Evolutionary conservation across 2,888 invertebrate species (phyloP).

Genomic region (Caenorhabditis sulstoni): DNA sequence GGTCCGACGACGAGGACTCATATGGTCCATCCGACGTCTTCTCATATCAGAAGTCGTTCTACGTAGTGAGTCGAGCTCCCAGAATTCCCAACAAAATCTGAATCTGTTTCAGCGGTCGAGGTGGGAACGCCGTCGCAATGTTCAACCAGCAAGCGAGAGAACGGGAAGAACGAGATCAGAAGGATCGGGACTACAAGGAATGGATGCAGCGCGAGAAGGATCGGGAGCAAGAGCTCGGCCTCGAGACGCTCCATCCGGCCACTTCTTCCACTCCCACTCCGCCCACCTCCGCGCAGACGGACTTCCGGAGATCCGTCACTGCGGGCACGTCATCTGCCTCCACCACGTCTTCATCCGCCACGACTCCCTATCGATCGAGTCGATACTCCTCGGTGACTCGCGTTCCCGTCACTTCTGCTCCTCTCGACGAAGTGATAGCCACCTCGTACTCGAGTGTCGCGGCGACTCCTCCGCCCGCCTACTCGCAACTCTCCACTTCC

Average conservation of each 20-base stretch:
- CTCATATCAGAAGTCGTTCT: constrained; percentile 57
- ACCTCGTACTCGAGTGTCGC: constrained; percentile 42
- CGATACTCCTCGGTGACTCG: constrained; percentile 36
- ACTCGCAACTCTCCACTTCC: constrained; percentile 38
- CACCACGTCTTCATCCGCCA: constrained; percentile 9
- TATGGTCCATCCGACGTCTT: constrained; percentile 61
- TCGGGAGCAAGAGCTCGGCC: constrained; percentile 36
- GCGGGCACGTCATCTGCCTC: constrained; percentile 9
- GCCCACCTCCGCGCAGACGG: constrained; percentile 13
- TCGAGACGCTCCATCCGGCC: constrained; percentile 21
- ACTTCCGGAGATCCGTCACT: constrained; percentile 27
- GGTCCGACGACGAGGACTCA: constrained; percentile 54
- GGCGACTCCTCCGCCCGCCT: constrained; percentile 36
- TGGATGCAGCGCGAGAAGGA: constrained; percentile 59
- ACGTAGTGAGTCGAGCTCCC: constrained; percentile 25
- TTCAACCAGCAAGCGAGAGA: constrained; percentile 66
- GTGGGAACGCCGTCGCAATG: constrained; percentile 37
- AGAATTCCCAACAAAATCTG: background rate
- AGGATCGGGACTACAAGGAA: constrained; percentile 64
- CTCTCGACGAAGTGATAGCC: constrained; percentile 32
- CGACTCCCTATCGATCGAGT: constrained; percentile 23
- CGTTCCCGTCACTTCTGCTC: constrained; percentile 3
- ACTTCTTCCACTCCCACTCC: background rate
- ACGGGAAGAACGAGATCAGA: constrained; percentile 66
- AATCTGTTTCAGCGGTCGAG: constrained; percentile 25